Percentiles rank a stretch among this genome's conserved stretches.
Conservation (phyloP, 2,797 vertebrate genomes). For the Premnoplex brunnescens region DNA sequence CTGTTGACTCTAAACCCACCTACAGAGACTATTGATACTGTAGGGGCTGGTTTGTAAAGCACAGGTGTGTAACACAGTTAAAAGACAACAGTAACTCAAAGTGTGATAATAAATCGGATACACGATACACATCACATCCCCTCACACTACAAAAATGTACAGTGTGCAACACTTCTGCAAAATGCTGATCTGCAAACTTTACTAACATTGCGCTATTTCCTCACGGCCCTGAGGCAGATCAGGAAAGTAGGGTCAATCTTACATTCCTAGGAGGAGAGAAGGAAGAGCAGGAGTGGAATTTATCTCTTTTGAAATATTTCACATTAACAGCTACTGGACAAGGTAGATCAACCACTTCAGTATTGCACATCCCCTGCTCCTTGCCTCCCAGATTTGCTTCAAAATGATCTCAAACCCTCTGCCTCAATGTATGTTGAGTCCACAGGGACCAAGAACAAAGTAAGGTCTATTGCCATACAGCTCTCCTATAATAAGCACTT, state of each 20-base stretch:
- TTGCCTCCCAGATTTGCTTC: neutral
- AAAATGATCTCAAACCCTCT: neutral
- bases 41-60: neutral
- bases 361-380: neutral
- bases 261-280: neutral
- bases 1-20: neutral
- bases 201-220: neutral
- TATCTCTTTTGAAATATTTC: neutral
- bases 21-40: neutral
- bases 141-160: neutral
- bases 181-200: neutral
- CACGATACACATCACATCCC: neutral
- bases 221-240: neutral
- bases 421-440: neutral
- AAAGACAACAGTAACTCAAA: neutral
- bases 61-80: neutral
- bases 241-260: neutral
- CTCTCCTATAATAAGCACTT: neutral
- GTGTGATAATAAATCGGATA: neutral
- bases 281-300: neutral
- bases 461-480: neutral
- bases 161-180: neutral
- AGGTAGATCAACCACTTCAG: neutral
- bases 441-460: conserved; percentile 22
- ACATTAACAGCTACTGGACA: neutral